A percentile compares a stretch with the other conserved stretches of the same genome.
Evolutionary conservation across 2,113 vertebrate species (phyloP).

Genomic region (Vidua macroura): DNA sequence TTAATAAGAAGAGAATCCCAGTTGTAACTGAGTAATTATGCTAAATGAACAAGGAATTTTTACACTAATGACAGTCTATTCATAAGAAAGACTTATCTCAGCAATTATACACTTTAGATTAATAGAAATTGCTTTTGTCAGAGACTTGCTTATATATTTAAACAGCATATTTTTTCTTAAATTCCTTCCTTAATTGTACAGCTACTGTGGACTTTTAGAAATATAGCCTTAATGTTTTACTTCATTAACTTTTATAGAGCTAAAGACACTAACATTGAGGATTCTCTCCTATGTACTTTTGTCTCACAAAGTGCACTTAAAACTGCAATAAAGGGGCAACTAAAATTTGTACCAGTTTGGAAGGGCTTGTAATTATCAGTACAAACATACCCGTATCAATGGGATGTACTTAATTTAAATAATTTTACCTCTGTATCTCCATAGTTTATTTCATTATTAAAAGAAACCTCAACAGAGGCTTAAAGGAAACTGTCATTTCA

Average conservation of each 20-base stretch:
- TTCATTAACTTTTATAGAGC: constrained; percentile 14
- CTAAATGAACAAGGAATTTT: not conserved
- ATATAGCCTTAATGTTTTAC: not conserved
- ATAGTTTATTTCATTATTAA: not conserved
- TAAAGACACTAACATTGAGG: not conserved
- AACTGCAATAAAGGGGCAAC: not conserved
- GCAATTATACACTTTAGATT: not conserved
- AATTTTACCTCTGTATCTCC: not conserved
- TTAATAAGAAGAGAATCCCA: not conserved
- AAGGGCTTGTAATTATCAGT: not conserved
- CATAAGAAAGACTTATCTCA: not conserved
- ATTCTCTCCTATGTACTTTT: not conserved
- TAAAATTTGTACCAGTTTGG: not conserved
- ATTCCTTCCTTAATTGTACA: not conserved
- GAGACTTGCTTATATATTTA: not conserved
- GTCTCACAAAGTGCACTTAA: not conserved
- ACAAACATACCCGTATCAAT: not conserved
- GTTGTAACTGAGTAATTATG: not conserved
- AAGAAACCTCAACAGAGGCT: not conserved
- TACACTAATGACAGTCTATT: not conserved
- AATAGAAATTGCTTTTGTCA: not conserved
- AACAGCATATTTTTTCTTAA: not conserved
- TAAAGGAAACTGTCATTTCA: not conserved
- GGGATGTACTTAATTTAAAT: not conserved
- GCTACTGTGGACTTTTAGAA: not conserved